phyloP scores from a whole-genome alignment of 2,113 vertebrate species.

The Daphoenositta chrysoptera region DNA sequence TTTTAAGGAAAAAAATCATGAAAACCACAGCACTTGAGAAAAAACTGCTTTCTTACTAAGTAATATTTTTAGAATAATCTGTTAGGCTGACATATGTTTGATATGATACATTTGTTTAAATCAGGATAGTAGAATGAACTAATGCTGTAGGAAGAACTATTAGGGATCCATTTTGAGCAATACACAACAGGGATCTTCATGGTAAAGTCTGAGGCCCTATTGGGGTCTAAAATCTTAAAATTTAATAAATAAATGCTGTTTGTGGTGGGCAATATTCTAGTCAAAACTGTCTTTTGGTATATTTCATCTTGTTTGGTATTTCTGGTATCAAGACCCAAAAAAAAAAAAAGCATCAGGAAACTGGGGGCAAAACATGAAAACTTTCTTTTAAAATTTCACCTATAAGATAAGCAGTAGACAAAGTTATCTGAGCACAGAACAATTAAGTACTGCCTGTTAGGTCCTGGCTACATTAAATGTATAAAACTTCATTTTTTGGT shows the following conservation, averaged over 20 bases:
- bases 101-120: neutral
- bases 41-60: neutral
- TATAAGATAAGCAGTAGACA: neutral
- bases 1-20: neutral
- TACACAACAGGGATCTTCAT: neutral
- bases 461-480: neutral
- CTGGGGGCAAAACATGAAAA: neutral
- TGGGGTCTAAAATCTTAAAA: neutral
- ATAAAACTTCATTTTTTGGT: neutral
- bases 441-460: neutral
- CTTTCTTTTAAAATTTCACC: neutral
- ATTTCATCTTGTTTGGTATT: neutral
- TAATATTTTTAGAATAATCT: neutral
- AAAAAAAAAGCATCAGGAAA: neutral
- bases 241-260: neutral
- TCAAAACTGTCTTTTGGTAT: neutral
- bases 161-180: neutral
- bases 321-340: neutral
- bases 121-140: neutral
- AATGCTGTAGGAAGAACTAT: neutral
- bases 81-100: neutral
- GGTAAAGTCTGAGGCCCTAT: rapidly evolving
- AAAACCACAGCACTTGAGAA: neutral
- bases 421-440: neutral
- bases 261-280: neutral